These are phyloP conservation scores for Sitophilus oryzae DNA, from an alignment of 1,140 invertebrate species.

Conservation along the genomic window DNA sequence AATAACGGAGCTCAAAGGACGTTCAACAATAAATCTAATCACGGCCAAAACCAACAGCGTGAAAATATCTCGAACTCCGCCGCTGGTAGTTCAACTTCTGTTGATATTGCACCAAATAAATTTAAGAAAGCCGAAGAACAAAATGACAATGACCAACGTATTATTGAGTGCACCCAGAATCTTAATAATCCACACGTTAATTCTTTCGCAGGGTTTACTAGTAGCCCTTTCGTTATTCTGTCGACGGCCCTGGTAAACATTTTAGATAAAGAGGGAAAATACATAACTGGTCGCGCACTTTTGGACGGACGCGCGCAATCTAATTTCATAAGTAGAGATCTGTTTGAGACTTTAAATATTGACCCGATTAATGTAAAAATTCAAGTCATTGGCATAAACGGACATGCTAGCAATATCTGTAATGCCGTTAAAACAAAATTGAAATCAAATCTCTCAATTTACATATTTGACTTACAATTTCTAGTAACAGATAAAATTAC, in stretches of 20 bases:
- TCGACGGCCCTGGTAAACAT: constrained; percentile 1
- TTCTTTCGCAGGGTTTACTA: too few species aligned
- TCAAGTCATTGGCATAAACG: constrained; percentile 7
- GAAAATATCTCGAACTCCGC: too few species aligned
- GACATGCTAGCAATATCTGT: background rate
- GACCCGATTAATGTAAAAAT: background rate
- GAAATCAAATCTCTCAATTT: background rate
- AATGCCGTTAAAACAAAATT: background rate
- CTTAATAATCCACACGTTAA: too few species aligned
- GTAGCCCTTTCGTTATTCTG: constrained; percentile 2
- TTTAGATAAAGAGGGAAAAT: constrained; percentile 1
- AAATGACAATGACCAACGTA: too few species aligned
- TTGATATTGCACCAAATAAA: too few species aligned
- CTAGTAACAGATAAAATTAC: constrained; percentile 12
- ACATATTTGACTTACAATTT: background rate
- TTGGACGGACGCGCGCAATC: constrained; percentile 5
- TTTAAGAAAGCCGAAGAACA: too few species aligned
- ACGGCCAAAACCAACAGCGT: too few species aligned
- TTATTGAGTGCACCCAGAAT: too few species aligned
- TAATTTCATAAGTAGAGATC: constrained; percentile 3
- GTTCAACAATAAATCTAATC: background rate
- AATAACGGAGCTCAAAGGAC: background rate
- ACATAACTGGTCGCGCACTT: background rate
- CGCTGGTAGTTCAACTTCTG: too few species aligned
- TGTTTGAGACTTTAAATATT: background rate